A percentile compares a stretch with the other conserved stretches of the same genome.
Conservation (phyloP, 30 jellyfish, hydroid and myxozoan species). For the Turritopsis rubra region DNA sequence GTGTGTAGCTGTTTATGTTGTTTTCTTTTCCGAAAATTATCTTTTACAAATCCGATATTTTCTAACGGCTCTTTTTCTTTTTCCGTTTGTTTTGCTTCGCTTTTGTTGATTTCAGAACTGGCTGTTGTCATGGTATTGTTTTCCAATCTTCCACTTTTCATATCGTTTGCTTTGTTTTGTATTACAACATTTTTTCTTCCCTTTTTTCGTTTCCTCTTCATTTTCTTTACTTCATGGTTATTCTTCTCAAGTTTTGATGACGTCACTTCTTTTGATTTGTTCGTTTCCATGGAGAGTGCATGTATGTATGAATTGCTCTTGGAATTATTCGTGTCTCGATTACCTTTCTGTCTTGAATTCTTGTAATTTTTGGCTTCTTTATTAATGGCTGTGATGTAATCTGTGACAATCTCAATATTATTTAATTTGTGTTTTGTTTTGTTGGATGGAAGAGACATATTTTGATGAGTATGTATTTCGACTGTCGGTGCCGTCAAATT, state of each 20-base stretch:
- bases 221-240: not conserved
- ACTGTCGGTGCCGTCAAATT: not conserved
- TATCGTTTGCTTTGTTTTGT: not conserved
- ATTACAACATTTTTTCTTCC: not conserved
- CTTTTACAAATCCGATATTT: not conserved
- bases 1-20: not conserved
- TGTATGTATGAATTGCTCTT: no score
- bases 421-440: not conserved
- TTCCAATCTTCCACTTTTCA: not conserved
- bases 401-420: not conserved
- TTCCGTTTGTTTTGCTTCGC: not conserved
- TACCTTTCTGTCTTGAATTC: not conserved
- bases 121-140: not conserved
- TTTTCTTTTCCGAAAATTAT: not conserved
- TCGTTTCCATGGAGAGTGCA: not conserved
- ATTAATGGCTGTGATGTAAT: not conserved
- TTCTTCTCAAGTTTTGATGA: not conserved
- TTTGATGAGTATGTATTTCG: not conserved
- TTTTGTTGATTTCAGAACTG: not conserved
- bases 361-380: not conserved
- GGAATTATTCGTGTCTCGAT: no score
- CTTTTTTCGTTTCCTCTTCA: not conserved
- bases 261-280: not conserved
- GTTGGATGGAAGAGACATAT: not conserved
- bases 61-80: not conserved